Evolutionary conservation across 1,140 invertebrate genomes (phyloP).

Genomic region (Eulimnadia texana): DNA sequence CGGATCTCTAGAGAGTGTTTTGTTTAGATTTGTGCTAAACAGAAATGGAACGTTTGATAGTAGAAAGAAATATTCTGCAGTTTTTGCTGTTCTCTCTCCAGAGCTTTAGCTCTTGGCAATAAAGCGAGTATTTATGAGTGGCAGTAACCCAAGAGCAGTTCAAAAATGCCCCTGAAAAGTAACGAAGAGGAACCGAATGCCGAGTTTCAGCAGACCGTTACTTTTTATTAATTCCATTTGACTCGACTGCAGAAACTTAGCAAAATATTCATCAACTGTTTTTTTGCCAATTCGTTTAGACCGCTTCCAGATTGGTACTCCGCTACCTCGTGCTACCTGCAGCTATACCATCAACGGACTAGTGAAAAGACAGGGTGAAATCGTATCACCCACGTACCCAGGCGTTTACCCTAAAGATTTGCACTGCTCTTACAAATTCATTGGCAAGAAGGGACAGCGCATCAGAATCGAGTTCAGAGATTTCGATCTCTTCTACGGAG

Average conservation of each 20-base stretch:
- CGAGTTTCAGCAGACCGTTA: no score
- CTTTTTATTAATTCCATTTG: no score
- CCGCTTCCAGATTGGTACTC: conserved; percentile 75
- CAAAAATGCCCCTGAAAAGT: no score
- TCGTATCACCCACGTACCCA: conserved; percentile 95
- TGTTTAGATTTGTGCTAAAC: not conserved
- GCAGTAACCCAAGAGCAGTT: no score
- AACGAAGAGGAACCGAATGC: no score
- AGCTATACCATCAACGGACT: conserved; percentile 63
- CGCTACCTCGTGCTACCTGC: conserved; percentile 57
- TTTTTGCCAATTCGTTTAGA: conserved; percentile 28
- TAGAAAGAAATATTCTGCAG: no score
- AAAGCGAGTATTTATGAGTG: no score
- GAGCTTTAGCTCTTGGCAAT: no score
- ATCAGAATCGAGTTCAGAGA: conserved; percentile 93
- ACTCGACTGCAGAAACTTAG: no score
- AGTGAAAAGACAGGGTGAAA: conserved; percentile 62
- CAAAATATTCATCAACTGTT: conserved; percentile 8
- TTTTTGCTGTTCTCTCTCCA: no score
- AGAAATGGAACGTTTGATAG: no score
- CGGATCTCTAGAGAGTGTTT: not conserved
- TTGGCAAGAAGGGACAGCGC: conserved; percentile 75
- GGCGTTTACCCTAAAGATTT: conserved; percentile 96
- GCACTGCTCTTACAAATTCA: conserved; percentile 81
- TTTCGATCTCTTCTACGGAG: conserved; percentile 97